Evolutionary conservation across 2,888 invertebrate genomes (phyloP), one percentile per base, ranked within the genome.

Genomic region (Philaethria dido): DNA sequence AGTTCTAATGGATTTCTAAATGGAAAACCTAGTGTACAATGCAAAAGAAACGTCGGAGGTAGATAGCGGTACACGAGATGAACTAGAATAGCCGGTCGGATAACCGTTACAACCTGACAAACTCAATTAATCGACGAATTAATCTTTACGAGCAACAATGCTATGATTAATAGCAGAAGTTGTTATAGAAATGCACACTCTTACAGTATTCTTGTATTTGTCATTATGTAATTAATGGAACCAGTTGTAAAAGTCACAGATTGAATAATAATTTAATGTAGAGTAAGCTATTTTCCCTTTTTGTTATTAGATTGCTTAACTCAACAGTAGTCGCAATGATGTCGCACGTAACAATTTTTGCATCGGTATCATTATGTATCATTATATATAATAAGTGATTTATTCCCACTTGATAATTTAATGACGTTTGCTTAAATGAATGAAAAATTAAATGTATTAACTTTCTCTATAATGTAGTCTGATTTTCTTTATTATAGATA

Each of bases 1-100:
- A 64, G 64, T 59, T 66, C 62, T 64, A 69, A 62, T 60, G 52
- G 71, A 60, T 69, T 70, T 68, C 69, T 71, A 71, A 70, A 71
- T 69, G 66, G 68, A 69, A 69, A 68, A 68, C 66, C 57, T 66
- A 65, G 63, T 66, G 68, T 67, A 69, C 65, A 72, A 77, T 72
- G 77, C 78, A 77, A 83, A 78, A 83, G 81, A 83, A 84, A 83
- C 81, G 74, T 70, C 69, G 60, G 72, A 66, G 78, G 79, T 77
- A 79, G 78, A 77, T 88, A 90, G 83, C 90, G 89, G 89, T 87
- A 84, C 81, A 78, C 77, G 69, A 80, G 82, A 80, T 83, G 85
- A 87, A 88, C 89, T 85, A 86, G 90, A 88, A 87, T 85, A 81
- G 85, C 86, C 85, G 86, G 84, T 84, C 81, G 75, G 74, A 80